phyloP scores from a whole-genome alignment of 2,888 invertebrate species.

The Morpho deidamia region DNA sequence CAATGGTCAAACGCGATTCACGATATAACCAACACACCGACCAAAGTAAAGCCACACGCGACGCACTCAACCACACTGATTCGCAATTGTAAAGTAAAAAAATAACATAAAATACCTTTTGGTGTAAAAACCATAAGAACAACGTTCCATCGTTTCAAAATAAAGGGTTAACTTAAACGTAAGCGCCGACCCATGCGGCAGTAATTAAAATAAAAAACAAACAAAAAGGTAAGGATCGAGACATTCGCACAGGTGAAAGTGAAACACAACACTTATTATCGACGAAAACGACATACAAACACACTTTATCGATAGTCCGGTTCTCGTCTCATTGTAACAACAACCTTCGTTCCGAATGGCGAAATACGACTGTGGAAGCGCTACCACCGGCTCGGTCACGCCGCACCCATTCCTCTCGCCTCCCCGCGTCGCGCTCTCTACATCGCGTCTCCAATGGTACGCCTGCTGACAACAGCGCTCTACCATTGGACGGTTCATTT shows the following conservation, averaged over 20 bases:
- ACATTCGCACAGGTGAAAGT: conserved; percentile 78
- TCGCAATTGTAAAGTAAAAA: conserved; percentile 70
- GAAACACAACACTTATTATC: conserved; percentile 77
- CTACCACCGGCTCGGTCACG: conserved; percentile 37
- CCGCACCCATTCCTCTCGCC: conserved; percentile 59
- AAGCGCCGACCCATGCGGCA: conserved; percentile 76
- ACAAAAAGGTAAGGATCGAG: conserved; percentile 72
- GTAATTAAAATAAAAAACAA: conserved; percentile 70
- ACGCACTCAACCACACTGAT: conserved; percentile 60
- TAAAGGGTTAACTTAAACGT: conserved; percentile 76
- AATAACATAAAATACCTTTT: conserved; percentile 85
- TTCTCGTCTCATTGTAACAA: conserved; percentile 70
- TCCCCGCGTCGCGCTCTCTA: conserved; percentile 43
- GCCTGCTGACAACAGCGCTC: conserved; percentile 46
- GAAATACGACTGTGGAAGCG: conserved; percentile 58
- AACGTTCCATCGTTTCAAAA: conserved; percentile 87
- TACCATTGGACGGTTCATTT: conserved; percentile 56
- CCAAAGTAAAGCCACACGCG: conserved; percentile 59
- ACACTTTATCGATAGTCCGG: conserved; percentile 76
- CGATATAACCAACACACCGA: conserved; percentile 32
- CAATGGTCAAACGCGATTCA: conserved; percentile 29
- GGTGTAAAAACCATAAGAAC: conserved; percentile 88
- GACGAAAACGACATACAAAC: conserved; percentile 78
- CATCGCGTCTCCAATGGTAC: conserved; percentile 64
- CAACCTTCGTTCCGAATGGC: conserved; percentile 73